Evolutionary conservation across 1,140 invertebrate genomes (phyloP).

Genomic region (Microplitis mediator): DNA sequence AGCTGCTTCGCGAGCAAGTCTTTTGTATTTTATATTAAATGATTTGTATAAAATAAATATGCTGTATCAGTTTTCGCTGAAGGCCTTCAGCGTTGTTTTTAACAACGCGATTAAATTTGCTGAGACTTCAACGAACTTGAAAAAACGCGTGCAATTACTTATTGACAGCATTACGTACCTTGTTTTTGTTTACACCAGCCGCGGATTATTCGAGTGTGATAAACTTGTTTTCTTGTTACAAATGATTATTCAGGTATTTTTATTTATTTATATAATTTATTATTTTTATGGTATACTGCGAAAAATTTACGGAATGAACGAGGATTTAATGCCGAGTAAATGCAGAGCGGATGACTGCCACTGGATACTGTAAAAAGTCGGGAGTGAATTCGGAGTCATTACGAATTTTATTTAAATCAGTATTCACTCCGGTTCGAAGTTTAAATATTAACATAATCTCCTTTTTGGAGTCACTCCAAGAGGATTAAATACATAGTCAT

Average conservation of each 20-base stretch:
- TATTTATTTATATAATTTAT: background rate
- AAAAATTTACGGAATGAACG: background rate
- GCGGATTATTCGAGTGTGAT: conserved; percentile 91
- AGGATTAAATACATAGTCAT: no score
- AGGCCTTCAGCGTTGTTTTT: conserved; percentile 93
- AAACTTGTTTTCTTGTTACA: conserved; percentile 91
- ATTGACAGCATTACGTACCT: conserved; percentile 88
- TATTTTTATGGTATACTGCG: background rate
- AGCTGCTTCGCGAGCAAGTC: conserved; percentile 83
- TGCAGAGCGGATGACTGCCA: no score
- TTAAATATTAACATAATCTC: no score
- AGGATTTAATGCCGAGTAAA: no score
- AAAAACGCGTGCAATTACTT: conserved; percentile 76
- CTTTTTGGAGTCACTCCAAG: no score
- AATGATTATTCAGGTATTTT: conserved; percentile 63
- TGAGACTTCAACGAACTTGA: conserved; percentile 70
- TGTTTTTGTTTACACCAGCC: conserved; percentile 86
- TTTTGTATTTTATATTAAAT: conserved; percentile 94
- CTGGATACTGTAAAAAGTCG: no score
- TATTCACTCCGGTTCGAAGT: no score
- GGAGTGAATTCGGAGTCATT: no score
- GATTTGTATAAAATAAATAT: conserved; percentile 93
- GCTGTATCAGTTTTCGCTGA: conserved; percentile 95
- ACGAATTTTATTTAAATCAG: no score
- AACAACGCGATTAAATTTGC: conserved; percentile 82